phyloP scores from a whole-genome alignment of 2,888 invertebrate species.

The Phymatocera aterrima region DNA sequence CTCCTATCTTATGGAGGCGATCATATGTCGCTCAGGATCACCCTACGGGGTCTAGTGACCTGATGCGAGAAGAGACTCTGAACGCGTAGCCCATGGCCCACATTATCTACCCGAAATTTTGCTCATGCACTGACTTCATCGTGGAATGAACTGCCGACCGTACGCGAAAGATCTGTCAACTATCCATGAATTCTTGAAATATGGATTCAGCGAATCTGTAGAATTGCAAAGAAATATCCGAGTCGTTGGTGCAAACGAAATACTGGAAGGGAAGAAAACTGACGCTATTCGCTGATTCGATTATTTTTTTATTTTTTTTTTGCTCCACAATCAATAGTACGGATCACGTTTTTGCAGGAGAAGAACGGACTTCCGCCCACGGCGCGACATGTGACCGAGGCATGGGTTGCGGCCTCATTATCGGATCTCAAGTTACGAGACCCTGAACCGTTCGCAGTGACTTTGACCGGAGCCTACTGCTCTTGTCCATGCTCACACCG shows the following conservation, averaged over 20 bases:
- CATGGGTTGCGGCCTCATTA: conserved; percentile 63
- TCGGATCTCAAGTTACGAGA: conserved; percentile 53
- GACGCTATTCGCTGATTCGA: background rate
- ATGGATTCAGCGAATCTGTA: too few relatives aligned
- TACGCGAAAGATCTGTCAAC: background rate
- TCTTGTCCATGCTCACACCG: conserved; percentile 61
- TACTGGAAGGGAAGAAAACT: background rate
- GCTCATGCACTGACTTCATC: background rate
- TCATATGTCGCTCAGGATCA: background rate
- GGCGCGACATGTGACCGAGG: conserved; percentile 65
- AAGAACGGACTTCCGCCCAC: conserved; percentile 57
- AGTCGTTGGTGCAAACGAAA: too few relatives aligned
- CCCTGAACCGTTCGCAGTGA: conserved; percentile 60
- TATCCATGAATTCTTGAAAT: too few relatives aligned
- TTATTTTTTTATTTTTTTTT: background rate
- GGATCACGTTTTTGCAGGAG: conserved; percentile 55
- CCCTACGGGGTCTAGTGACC: background rate
- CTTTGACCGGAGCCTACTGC: conserved; percentile 62
- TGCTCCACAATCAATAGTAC: background rate
- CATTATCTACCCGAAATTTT: background rate
- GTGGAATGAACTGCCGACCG: background rate
- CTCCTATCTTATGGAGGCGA: background rate
- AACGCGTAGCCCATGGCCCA: background rate
- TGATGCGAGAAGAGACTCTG: background rate
- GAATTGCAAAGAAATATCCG: too few relatives aligned